Conservation (phyloP, 53 echinoderm and acorn worm genomes). For the Hippasteria phrygiana region DNA sequence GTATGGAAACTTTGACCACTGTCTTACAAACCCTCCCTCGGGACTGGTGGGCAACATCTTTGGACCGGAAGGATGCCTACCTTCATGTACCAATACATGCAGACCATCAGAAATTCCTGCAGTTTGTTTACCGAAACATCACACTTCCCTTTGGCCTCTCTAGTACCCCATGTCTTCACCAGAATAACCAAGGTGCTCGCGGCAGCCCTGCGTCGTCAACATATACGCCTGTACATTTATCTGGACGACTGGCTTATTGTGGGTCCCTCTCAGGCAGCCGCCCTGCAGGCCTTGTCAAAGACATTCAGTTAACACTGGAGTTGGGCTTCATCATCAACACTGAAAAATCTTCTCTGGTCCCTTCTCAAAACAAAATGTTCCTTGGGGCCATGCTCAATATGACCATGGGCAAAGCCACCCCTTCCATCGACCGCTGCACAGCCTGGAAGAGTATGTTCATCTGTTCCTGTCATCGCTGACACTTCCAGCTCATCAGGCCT, state of each 20-base stretch:
- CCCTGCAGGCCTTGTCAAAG: not conserved
- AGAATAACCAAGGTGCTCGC: constrained; percentile 41
- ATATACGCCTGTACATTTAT: constrained; percentile 45
- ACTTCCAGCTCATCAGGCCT: constrained; percentile 16
- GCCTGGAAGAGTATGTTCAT: constrained; percentile 2
- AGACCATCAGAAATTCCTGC: constrained; percentile 29
- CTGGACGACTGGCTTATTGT: constrained; percentile 30
- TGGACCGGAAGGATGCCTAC: constrained; percentile 38
- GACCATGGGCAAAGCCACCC: constrained; percentile 15
- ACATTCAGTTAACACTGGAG: not conserved
- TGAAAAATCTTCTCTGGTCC: not conserved
- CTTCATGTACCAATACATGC: constrained; percentile 14
- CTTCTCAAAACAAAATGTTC: not conserved
- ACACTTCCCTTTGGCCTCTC: constrained; percentile 35
- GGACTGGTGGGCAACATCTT: constrained; percentile 39
- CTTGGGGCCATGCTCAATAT: not conserved
- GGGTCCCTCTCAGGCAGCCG: not conserved
- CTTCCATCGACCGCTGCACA: not conserved
- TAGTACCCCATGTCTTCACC: constrained; percentile 52
- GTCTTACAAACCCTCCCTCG: constrained; percentile 4
- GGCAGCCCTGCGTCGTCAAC: constrained; percentile 4
- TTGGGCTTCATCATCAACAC: constrained; percentile 27
- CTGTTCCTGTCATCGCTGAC: not conserved
- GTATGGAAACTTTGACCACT: constrained; percentile 40
- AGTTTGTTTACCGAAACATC: not conserved